phyloP scores from a whole-genome alignment of 2,113 vertebrate genomes.

The Pygoscelis antarcticus region DNA sequence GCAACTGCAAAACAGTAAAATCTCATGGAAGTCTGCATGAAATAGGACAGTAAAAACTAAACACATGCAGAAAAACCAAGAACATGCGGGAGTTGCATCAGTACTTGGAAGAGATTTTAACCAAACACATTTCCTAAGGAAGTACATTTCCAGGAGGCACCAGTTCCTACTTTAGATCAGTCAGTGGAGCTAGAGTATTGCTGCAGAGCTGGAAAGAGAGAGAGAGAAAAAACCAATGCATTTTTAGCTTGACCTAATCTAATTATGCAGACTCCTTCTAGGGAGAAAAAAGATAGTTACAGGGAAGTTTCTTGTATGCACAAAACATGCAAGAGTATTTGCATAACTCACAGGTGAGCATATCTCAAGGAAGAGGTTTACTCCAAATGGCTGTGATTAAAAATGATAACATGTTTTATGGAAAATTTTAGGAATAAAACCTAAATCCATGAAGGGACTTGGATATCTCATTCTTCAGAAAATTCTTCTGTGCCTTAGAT shows the following conservation, averaged over 20 bases:
- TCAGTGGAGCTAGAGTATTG: conserved; percentile 66
- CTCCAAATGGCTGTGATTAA: not conserved
- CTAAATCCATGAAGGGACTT: not conserved
- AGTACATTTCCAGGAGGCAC: conserved; percentile 21
- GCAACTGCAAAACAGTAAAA: not conserved
- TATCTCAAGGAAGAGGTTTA: not conserved
- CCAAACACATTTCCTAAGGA: conserved; percentile 10
- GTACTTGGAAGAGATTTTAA: not conserved
- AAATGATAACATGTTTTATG: not conserved
- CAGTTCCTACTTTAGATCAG: conserved; percentile 66
- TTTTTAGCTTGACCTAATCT: conserved; percentile 37
- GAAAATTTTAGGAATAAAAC: not conserved
- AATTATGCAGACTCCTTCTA: not conserved
- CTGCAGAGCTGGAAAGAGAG: conserved; percentile 19
- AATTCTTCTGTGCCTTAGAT: not conserved
- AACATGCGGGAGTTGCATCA: not conserved
- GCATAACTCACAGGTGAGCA: not conserved
- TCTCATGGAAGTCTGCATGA: not conserved
- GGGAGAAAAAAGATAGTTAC: not conserved
- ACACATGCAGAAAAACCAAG: not conserved
- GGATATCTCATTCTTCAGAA: not conserved
- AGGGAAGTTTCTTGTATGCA: not conserved
- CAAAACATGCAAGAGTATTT: not conserved
- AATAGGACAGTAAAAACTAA: not conserved
- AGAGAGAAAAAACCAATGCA: not conserved